Percentiles rank a stretch among this genome's conserved stretches.
These are phyloP conservation scores for Drosophila paramelanica DNA, from an alignment of 2,888 invertebrate genomes.

Conservation along the genomic window DNA sequence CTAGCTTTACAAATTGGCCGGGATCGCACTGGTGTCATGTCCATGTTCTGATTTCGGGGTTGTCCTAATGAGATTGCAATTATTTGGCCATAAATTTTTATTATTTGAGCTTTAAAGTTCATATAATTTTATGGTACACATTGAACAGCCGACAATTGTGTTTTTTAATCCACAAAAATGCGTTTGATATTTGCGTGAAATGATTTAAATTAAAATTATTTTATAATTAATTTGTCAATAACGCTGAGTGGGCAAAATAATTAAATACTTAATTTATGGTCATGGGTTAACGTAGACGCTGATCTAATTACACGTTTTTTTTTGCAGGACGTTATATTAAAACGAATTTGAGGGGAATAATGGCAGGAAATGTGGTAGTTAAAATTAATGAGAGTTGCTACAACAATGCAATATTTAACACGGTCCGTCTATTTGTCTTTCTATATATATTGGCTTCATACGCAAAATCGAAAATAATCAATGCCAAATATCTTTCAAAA, in stretches of 20 bases:
- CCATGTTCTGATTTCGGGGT: constrained; percentile 52
- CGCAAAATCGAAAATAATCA: background rate
- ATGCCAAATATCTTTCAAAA: too few species aligned
- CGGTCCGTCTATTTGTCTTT: too few species aligned
- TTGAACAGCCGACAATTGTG: constrained; percentile 36
- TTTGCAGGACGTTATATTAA: constrained; percentile 1
- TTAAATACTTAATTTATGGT: constrained; percentile 74
- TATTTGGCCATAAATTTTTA: constrained; percentile 83
- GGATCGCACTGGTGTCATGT: constrained; percentile 58
- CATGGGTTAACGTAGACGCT: constrained; percentile 13
- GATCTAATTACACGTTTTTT: constrained; percentile 49
- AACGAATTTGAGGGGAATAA: background rate
- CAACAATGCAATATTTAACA: background rate
- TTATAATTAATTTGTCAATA: constrained; percentile 73
- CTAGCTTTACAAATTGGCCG: constrained; percentile 53
- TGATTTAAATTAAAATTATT: constrained; percentile 73
- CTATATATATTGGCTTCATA: background rate
- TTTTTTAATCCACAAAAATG: constrained; percentile 44
- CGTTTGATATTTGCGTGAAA: constrained; percentile 47
- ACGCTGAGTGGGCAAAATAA: constrained; percentile 68
- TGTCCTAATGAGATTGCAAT: constrained; percentile 84
- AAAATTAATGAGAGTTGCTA: background rate
- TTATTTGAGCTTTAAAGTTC: constrained; percentile 82
- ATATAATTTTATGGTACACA: constrained; percentile 54
- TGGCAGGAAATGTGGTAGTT: background rate